Conservation (phyloP, 2,113 vertebrate species). For the Oncorhynchus mykiss region DNA sequence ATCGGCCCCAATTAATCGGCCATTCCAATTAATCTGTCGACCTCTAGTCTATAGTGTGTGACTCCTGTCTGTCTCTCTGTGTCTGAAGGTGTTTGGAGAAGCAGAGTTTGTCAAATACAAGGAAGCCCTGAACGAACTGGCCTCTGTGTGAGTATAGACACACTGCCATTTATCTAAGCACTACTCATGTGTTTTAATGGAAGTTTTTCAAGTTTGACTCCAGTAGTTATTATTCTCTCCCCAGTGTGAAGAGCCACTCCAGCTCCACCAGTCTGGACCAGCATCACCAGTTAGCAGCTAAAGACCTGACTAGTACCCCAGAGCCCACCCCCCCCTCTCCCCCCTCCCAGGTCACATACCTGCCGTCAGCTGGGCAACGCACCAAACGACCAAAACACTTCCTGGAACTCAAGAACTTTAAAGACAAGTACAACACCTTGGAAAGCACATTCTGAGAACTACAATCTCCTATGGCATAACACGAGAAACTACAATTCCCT, state of each 20-base stretch:
- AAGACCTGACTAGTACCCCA: constrained; percentile 82
- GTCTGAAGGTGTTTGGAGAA: constrained; percentile 82
- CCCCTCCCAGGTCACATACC: constrained; percentile 85
- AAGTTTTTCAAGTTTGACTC: too few species aligned
- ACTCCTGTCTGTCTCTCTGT: not conserved
- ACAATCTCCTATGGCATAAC: not conserved
- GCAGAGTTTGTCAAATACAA: constrained; percentile 85
- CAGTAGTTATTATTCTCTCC: not conserved
- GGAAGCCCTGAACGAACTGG: constrained; percentile 84
- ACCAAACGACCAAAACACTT: constrained; percentile 94
- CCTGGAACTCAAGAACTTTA: constrained; percentile 95
- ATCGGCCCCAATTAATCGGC: too few species aligned
- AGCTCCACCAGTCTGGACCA: constrained; percentile 70
- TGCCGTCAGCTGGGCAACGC: constrained; percentile 86
- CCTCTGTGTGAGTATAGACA: constrained; percentile 79
- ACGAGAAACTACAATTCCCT: too few species aligned
- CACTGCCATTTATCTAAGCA: not conserved
- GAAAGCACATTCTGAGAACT: constrained; percentile 85
- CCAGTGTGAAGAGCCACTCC: constrained; percentile 65
- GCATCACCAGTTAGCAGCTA: constrained; percentile 89
- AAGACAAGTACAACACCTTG: constrained; percentile 96
- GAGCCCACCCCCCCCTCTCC: constrained; percentile 64
- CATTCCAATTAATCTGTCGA: too few species aligned
- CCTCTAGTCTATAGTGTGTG: not conserved
- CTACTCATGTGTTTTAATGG: not conserved